These are phyloP conservation scores for Luscinia luscinia DNA, from an alignment of 2,797 vertebrate genomes.

Conservation along the genomic window DNA sequence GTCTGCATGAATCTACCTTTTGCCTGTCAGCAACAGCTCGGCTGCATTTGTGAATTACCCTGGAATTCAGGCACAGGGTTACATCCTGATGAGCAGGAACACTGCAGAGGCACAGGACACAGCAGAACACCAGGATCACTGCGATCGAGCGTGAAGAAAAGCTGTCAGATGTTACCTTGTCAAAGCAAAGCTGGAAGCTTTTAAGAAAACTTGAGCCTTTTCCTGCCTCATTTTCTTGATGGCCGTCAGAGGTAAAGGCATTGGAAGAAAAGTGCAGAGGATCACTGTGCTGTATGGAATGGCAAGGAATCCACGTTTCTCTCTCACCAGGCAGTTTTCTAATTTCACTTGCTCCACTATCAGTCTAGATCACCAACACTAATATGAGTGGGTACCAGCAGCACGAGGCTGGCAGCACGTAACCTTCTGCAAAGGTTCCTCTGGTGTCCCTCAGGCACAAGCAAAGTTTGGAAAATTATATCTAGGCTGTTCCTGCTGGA, in stretches of 20 bases:
- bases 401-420: accelerated
- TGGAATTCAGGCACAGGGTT: neutral
- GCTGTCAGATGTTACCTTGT: neutral
- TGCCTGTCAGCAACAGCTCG: neutral
- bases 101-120: neutral
- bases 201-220: neutral
- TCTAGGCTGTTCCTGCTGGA: neutral
- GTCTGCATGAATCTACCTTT: neutral
- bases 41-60: neutral
- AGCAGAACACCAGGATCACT: neutral
- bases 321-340: neutral
- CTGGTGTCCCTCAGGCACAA: neutral
- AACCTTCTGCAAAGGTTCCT: neutral
- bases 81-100: neutral
- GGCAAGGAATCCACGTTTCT: neutral
- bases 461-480: neutral
- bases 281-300: neutral
- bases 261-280: neutral
- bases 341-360: neutral
- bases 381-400: accelerated
- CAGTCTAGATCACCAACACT: neutral
- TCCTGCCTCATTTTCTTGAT: neutral
- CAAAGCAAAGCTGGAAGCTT: neutral
- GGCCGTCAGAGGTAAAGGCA: neutral
- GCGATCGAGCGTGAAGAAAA: neutral